These are phyloP conservation scores for Cloeon dipterum DNA, from an alignment of 2,888 invertebrate genomes.

Conservation along the genomic window DNA sequence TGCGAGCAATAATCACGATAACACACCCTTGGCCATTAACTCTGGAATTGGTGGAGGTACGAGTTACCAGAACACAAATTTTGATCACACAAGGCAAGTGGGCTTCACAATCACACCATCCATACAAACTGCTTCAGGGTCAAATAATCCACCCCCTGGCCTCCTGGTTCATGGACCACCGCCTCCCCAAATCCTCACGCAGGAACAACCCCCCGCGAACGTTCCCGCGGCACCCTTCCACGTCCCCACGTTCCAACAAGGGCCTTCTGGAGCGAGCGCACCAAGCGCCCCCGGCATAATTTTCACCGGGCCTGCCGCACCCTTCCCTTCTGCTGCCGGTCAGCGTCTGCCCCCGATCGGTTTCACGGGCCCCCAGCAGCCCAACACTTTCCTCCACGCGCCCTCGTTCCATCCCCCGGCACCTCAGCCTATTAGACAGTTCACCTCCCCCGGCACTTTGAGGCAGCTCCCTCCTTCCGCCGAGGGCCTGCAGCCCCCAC, in stretches of 20 bases:
- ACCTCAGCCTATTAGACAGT: too few relatives aligned
- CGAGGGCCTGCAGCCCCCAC: neutral
- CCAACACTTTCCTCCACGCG: neutral
- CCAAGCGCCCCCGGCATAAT: neutral
- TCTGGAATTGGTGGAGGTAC: neutral
- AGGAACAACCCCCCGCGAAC: neutral
- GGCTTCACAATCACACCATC: neutral
- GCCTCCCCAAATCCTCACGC: neutral
- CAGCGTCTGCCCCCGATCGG: neutral
- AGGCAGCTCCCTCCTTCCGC: neutral
- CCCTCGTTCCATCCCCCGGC: neutral
- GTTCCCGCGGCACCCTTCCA: neutral
- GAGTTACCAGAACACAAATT: conserved; percentile 1
- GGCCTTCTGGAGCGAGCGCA: too few relatives aligned
- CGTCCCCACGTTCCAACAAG: neutral
- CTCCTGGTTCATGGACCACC: neutral
- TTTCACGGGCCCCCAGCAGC: neutral
- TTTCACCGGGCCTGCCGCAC: neutral
- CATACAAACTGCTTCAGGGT: neutral
- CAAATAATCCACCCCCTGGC: neutral
- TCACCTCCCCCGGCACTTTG: neutral
- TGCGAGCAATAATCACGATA: neutral
- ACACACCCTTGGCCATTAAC: too few relatives aligned
- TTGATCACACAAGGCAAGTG: neutral
- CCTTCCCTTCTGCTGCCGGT: neutral